These are phyloP conservation scores for Andrena dorsata DNA, from an alignment of 2,888 invertebrate genomes.

Conservation along the genomic window DNA sequence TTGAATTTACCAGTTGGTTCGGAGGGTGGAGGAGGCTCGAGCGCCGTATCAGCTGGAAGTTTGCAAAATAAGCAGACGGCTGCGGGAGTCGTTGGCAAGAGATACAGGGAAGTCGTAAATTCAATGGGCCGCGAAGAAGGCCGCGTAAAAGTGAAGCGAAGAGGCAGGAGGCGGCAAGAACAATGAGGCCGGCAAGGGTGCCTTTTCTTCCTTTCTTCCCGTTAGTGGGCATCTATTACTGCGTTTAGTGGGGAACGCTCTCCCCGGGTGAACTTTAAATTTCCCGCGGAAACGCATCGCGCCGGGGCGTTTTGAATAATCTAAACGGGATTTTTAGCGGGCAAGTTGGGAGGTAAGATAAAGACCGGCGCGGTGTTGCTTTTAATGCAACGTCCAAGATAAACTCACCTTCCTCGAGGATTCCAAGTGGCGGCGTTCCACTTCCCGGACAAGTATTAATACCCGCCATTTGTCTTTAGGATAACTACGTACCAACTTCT, in stretches of 20 bases:
- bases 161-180: background rate
- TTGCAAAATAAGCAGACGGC: constrained; percentile 19
- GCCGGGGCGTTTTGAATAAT: background rate
- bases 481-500: background rate
- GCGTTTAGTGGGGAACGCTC: background rate
- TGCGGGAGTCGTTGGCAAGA: background rate
- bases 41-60: constrained; percentile 24
- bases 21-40: constrained; percentile 5
- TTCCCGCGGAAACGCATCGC: constrained; percentile 1
- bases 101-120: constrained; percentile 24
- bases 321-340: constrained; percentile 3
- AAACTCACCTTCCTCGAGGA: background rate
- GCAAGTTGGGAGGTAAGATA: background rate
- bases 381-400: background rate
- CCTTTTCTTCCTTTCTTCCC: background rate
- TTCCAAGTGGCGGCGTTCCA: background rate
- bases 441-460: constrained; percentile 3
- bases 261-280: background rate
- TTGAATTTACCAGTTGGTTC: constrained; percentile 48
- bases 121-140: background rate
- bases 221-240: background rate
- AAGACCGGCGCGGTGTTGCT: background rate
- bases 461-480: background rate
- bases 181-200: background rate
- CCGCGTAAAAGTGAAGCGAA: background rate